phyloP scores from a whole-genome alignment of 2,888 invertebrate genomes.

The Yponomeuta cagnagella region DNA sequence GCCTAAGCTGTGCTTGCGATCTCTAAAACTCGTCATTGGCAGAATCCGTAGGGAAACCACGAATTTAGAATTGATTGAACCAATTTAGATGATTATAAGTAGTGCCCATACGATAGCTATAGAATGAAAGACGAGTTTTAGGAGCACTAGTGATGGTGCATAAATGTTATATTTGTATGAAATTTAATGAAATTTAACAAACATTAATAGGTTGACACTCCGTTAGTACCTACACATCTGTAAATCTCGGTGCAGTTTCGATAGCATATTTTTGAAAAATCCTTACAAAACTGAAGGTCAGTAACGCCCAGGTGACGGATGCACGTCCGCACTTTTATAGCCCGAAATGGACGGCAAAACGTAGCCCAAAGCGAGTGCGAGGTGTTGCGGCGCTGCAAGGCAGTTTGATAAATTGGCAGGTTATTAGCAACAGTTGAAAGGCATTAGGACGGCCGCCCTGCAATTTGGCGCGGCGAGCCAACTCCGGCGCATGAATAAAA shows the following conservation, averaged over 20 bases:
- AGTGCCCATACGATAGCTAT: too few species aligned
- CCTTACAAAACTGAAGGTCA: not conserved
- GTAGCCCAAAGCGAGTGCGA: conserved; percentile 27
- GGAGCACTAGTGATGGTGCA: too few species aligned
- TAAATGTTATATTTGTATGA: too few species aligned
- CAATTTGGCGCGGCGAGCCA: conserved; percentile 59
- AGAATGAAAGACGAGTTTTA: too few species aligned
- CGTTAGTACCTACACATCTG: too few species aligned
- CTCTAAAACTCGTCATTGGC: too few species aligned
- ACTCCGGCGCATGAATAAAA: conserved; percentile 51
- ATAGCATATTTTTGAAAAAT: not conserved
- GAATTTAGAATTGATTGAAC: too few species aligned
- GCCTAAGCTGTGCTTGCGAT: too few species aligned
- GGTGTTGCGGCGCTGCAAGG: conserved; percentile 47
- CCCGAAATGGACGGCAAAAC: not conserved
- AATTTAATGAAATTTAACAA: too few species aligned
- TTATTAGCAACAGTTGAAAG: conserved; percentile 76
- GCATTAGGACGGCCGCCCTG: conserved; percentile 72
- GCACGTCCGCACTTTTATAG: conserved; percentile 7
- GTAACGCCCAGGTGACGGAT: not conserved
- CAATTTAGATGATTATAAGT: too few species aligned
- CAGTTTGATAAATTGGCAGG: conserved; percentile 74
- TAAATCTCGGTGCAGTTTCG: not conserved
- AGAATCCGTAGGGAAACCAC: too few species aligned
- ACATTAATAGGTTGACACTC: too few species aligned